Conservation (phyloP, 2,113 vertebrate species). For the Myrmecobius fasciatus region DNA sequence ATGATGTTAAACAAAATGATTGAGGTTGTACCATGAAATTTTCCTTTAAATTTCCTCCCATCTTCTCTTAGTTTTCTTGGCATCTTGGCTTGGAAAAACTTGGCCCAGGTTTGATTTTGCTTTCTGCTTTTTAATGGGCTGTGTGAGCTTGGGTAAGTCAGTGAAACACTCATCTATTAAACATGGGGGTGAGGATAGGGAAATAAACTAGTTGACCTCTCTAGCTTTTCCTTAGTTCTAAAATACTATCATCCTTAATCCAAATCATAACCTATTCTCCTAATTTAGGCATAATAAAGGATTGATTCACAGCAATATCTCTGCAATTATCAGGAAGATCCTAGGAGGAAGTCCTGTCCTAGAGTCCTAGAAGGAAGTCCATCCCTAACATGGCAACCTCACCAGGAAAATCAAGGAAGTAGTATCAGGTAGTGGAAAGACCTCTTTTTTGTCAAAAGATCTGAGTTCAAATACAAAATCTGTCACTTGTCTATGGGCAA, state of each 20-base stretch:
- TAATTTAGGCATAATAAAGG: not conserved
- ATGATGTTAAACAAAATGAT: not conserved
- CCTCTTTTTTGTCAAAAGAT: not conserved
- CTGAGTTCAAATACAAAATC: not conserved
- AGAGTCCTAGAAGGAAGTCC: not conserved
- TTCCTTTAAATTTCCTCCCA: not conserved
- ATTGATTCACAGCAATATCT: not conserved
- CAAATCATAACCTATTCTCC: not conserved
- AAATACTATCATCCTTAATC: not conserved
- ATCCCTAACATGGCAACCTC: not conserved
- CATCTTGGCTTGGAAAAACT: not conserved
- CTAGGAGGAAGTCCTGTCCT: not conserved
- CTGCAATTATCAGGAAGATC: not conserved
- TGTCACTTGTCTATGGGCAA: no score
- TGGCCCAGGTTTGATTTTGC: not conserved
- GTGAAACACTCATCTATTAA: not conserved
- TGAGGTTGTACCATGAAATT: not conserved
- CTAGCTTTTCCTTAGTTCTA: not conserved
- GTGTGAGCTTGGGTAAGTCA: not conserved
- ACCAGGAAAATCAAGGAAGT: not conserved
- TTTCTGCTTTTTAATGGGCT: not conserved
- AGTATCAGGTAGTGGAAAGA: not conserved
- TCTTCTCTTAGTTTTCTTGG: not conserved
- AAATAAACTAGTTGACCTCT: not conserved
- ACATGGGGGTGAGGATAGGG: not conserved